Conservation (phyloP, 2,113 vertebrate species). For the Heterocephalus glaber region DNA sequence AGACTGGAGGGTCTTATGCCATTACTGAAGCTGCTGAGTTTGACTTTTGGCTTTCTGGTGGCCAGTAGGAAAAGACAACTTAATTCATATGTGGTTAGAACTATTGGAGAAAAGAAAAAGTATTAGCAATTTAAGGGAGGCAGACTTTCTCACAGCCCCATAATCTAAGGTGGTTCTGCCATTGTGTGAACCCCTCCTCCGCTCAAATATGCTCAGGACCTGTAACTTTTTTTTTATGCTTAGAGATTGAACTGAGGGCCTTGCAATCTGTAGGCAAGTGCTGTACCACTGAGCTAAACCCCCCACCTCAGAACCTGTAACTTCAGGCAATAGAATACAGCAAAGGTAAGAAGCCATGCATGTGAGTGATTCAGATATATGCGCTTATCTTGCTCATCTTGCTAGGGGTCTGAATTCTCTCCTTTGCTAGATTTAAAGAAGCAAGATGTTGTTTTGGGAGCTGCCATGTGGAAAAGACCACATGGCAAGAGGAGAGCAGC, state of each 20-base stretch:
- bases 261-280: neutral
- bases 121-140: neutral
- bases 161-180: neutral
- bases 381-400: neutral
- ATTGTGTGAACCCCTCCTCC: neutral
- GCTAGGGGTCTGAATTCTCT: neutral
- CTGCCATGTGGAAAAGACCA: neutral
- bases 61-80: neutral
- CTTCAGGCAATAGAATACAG: neutral
- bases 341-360: neutral
- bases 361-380: neutral
- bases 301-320: neutral
- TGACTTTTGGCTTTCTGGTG: neutral
- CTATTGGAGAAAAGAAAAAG: neutral
- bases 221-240: neutral
- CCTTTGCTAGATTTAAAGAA: neutral
- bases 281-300: neutral
- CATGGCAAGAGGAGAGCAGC: neutral
- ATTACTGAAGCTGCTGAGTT: neutral
- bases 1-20: neutral
- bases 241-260: neutral
- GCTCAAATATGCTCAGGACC: neutral
- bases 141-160: neutral
- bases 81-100: neutral
- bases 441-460: neutral